Base-by-base conservation (phyloP, 2,797 vertebrate species). In the Eurystomus glaucurus region DNA sequence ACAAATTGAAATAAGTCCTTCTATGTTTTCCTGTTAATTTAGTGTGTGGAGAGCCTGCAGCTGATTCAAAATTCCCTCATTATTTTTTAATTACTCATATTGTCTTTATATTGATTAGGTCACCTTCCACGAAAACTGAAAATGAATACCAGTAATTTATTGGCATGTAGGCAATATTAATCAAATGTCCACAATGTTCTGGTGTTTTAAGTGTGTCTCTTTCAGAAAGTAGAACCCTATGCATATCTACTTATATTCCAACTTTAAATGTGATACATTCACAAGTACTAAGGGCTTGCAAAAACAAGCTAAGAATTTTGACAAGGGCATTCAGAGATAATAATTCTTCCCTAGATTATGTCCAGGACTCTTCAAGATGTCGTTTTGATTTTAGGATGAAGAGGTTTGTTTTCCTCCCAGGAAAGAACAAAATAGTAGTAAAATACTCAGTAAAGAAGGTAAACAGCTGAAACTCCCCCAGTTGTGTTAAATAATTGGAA, bases 1-100 rank as follows among this genome's bases (percentile, higher is more conserved):
- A 55, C 7, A 92, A 76, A 66, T 69, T 87, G 13, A 95, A 97
- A 94, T 61, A 4, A 93, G 35, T 57, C n/a, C 60, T 96, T 91
- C 72, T 69, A 35, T 74, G 23, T 65, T 95, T 96, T 90, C 23
- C 25, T 89, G 28, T 70, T 83, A 92, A 84, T 85, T 88, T 60
- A 55, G 8, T 45, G 62, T 37, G 23, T 74, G 60, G 78, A 64
- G 25, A 82, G 9, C 48, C 78, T 91, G 26, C 13, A 91, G 72
- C 65, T 88, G 70, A 61, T 68, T n/a, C 58, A 91, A 91, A 86
- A 60, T 17, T 33, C 69, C 71, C 52, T 69, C 5, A 57, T 88
- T 87, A 84, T 74, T 84, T 90, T 81, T 90, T 2, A 70, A n/a
- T 95, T 81, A 76, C 16, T 88, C 33, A n/a, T n/a, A 58, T 68